Evolutionary conservation across 2,888 invertebrate genomes (phyloP).

Genomic region (Campaea margaritaria): DNA sequence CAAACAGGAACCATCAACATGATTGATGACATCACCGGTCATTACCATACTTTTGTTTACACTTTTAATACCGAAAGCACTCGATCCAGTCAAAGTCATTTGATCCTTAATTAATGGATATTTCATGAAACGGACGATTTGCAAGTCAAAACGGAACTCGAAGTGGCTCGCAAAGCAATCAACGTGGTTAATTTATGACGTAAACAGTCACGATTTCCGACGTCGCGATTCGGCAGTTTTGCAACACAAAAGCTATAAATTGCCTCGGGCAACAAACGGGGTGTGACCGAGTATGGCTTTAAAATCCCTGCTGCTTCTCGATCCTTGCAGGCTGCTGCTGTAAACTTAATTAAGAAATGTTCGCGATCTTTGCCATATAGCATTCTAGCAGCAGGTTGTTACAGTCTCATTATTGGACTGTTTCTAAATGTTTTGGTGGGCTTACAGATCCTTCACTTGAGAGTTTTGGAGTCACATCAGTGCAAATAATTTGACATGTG

Average conservation of each 20-base stretch:
- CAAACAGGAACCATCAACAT: conserved; percentile 16
- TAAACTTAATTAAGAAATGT: background rate
- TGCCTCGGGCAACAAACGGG: conserved; percentile 41
- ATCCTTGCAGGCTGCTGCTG: background rate
- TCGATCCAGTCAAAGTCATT: conserved; percentile 41
- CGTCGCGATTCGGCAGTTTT: conserved; percentile 45
- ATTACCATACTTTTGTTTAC: conserved; percentile 34
- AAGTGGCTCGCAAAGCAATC: conserved; percentile 52
- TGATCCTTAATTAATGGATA: conserved; percentile 46
- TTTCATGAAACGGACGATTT: conserved; percentile 43
- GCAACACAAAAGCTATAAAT: conserved; percentile 54
- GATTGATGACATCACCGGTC: conserved; percentile 30
- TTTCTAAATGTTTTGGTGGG: too few species aligned
- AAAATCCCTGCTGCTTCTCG: background rate
- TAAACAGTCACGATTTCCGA: conserved; percentile 51
- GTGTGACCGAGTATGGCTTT: conserved; percentile 5
- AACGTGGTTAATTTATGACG: conserved; percentile 57
- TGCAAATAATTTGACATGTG: too few species aligned
- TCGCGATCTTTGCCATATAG: background rate
- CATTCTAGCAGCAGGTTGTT: too few species aligned
- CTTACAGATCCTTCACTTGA: too few species aligned
- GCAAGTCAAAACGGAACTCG: conserved; percentile 45
- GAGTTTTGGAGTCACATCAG: too few species aligned
- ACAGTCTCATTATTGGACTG: too few species aligned
- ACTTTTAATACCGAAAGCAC: conserved; percentile 31